These are phyloP conservation scores for Scaptomyza graminum DNA, from an alignment of 1,140 invertebrate species.

Conservation along the genomic window DNA sequence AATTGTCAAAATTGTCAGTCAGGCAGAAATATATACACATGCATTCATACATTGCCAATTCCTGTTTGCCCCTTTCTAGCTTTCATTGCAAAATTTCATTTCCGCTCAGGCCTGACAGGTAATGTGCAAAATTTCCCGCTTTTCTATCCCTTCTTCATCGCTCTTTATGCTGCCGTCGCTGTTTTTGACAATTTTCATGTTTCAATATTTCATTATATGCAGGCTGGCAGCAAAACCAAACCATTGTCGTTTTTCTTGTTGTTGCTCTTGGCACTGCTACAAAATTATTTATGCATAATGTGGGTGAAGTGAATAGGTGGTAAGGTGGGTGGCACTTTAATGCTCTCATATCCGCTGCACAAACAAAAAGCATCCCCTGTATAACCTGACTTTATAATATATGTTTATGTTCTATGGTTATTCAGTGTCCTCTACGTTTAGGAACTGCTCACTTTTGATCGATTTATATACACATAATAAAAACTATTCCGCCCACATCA, in stretches of 20 bases:
- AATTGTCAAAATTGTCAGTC: constrained; percentile 79
- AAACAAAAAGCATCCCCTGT: constrained; percentile 1
- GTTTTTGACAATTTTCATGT: constrained; percentile 81
- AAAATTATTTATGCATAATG: constrained; percentile 79
- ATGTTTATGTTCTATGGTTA: constrained; percentile 24
- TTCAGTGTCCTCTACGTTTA: constrained; percentile 46
- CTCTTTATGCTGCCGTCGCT: constrained; percentile 37
- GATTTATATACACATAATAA: constrained; percentile 35
- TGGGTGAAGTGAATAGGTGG: constrained; percentile 30
- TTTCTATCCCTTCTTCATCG: no score
- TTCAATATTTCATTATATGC: constrained; percentile 79
- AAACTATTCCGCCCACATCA: constrained; percentile 28
- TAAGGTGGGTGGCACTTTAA: constrained; percentile 25
- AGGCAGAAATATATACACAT: constrained; percentile 15
- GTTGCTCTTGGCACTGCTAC: constrained; percentile 29
- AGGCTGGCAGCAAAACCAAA: constrained; percentile 23
- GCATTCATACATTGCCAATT: constrained; percentile 10
- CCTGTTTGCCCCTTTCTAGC: constrained; percentile 5
- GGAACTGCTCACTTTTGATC: constrained; percentile 53
- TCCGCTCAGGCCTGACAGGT: constrained; percentile 66
- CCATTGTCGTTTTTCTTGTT: constrained; percentile 46
- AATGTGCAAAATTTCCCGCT: constrained; percentile 41
- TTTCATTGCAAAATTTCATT: constrained; percentile 79
- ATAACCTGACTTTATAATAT: background rate
- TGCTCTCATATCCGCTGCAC: constrained; percentile 18